Conservation (phyloP, 30 jellyfish, hydroid and myxozoan genomes). For the Aurelia coerulea region DNA sequence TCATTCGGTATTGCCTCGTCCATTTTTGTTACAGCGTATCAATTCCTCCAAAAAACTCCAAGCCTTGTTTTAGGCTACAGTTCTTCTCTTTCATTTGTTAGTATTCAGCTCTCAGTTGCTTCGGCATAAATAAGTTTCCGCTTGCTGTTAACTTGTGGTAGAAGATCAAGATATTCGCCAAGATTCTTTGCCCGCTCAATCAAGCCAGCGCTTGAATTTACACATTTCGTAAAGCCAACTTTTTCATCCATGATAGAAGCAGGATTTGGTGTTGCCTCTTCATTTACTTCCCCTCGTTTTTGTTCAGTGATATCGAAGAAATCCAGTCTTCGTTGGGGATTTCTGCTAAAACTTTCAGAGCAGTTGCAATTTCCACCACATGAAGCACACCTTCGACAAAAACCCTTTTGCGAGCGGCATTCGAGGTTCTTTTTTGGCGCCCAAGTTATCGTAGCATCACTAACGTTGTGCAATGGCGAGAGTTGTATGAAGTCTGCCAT, state of each 20-base stretch:
- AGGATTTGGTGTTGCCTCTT: constrained; percentile 55
- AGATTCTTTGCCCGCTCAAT: constrained; percentile 6
- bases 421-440: constrained; percentile 59
- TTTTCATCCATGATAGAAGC: constrained; percentile 2
- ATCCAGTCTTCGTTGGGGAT: constrained; percentile 34
- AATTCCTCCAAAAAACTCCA: neutral
- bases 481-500: neutral
- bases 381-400: constrained; percentile 61
- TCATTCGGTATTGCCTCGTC: too few species aligned
- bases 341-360: constrained; percentile 20
- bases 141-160: constrained; percentile 48
- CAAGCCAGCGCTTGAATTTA: neutral
- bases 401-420: neutral
- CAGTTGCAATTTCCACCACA: constrained; percentile 43
- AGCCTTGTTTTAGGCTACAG: neutral
- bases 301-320: constrained; percentile 19
- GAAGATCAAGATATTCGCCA: constrained; percentile 5
- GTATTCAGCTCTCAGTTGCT: constrained; percentile 8
- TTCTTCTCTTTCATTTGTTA: too few species aligned
- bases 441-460: constrained; percentile 46
- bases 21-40: too few species aligned
- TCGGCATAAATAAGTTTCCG: constrained; percentile 29
- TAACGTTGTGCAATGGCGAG: constrained; percentile 18
- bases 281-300: neutral
- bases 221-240: constrained; percentile 1